Conservation (phyloP, 1,140 invertebrate species). For the Trachymyrmex septentrionalis region DNA sequence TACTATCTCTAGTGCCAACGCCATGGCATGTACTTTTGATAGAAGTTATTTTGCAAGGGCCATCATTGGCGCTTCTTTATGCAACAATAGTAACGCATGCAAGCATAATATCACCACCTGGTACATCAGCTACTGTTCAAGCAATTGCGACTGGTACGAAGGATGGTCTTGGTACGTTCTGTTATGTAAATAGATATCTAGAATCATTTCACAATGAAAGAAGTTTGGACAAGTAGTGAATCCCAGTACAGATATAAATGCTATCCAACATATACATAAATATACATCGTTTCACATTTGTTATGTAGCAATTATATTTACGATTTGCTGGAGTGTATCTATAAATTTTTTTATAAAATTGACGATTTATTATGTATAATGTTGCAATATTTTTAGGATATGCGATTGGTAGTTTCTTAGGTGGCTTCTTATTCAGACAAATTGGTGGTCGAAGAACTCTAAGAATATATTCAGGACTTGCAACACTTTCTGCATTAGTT, state of each 20-base stretch:
- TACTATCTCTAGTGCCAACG: conserved; percentile 90
- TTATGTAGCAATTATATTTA: no score
- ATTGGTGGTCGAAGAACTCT: conserved; percentile 87
- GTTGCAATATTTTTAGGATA: conserved; percentile 85
- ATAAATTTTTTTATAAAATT: no score
- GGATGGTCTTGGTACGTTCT: conserved; percentile 90
- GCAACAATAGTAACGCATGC: conserved; percentile 93
- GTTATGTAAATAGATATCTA: background rate
- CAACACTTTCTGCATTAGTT: conserved; percentile 85
- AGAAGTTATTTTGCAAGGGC: conserved; percentile 92
- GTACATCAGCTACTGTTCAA: conserved; percentile 93
- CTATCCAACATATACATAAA: no score
- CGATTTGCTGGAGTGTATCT: no score
- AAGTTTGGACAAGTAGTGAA: background rate
- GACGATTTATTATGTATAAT: background rate
- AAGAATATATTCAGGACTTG: conserved; percentile 86
- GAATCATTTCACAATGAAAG: background rate
- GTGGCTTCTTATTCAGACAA: conserved; percentile 88
- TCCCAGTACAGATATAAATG: no score
- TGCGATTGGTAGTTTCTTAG: conserved; percentile 88
- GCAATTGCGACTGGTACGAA: conserved; percentile 94
- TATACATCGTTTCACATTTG: no score
- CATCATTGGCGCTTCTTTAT: conserved; percentile 91
- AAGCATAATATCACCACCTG: conserved; percentile 90
- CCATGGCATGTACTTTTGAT: conserved; percentile 92